Base-by-base conservation (phyloP, 2,888 invertebrate genomes). In the Ethmia dodecea region DNA sequence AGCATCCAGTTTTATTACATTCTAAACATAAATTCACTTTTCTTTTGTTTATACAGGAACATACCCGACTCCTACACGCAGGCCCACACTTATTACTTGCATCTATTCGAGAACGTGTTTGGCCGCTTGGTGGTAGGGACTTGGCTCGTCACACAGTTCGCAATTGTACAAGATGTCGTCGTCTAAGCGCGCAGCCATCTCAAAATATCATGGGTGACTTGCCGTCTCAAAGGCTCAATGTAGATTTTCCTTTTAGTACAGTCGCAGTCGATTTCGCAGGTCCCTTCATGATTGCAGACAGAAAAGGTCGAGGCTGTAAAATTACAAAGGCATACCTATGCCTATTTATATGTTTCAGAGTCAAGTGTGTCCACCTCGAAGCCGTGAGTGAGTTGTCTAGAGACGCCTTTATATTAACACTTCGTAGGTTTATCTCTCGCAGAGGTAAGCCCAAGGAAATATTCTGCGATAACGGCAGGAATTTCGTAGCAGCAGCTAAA, bases 391-490 rank as follows among this genome's bases (percentile, higher is more conserved):
- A 51, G 8, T 29, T 59, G 1, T 33, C 50, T 1, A 54, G 45
- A 12, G 44, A 59, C 5, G 45, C 46, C 0, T 58, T 55, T 22
- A 39, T 59, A 3, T 37, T 55, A 35, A 40, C 51, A 0, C 27
- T 60, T 1, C 33, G 44, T 0, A 20, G 60, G n/a, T 61, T 60
- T 28, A 42, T 55, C 2, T 32, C 59, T 2, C 48, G 58, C 2
- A 30, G 60, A 3, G 58, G 61, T 0, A 45, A 43, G 27, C 59
- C 60, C 9, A 8, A 15, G 9, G 54, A 55, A 26, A 45, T 63
- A 11, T 56, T 45, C 33, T 48, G 38, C 11, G 59, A 61, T 20
- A 58, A 56, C 34, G 60, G 58, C 0, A 41, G 46, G 1, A 56
- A 49, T 28, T 56, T 57, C 35, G 49, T 54, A 1, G 55, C 45